These are phyloP conservation scores for Melieria crassipennis DNA, from an alignment of 2,888 invertebrate species.

Conservation along the genomic window DNA sequence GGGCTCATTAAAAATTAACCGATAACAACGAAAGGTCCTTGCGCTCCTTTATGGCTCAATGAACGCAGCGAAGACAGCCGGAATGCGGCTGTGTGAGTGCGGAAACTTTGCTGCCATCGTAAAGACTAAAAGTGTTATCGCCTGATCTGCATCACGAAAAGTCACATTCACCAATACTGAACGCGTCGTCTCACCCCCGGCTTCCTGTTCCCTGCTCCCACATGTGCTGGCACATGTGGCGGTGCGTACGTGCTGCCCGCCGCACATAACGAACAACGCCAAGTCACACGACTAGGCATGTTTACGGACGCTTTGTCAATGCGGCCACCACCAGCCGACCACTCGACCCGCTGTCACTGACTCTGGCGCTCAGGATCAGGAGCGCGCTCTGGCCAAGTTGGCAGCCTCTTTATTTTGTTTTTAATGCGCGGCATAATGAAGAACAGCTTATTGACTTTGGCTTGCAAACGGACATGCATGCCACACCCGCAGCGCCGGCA, in stretches of 20 bases:
- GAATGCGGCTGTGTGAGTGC: too few species aligned
- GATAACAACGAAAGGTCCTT: neutral
- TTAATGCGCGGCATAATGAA: conserved; percentile 12
- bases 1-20: neutral
- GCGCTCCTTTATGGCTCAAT: too few species aligned
- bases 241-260: conserved; percentile 8
- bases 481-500: neutral
- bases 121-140: too few species aligned
- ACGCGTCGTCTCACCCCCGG: too few species aligned
- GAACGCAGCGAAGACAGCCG: too few species aligned
- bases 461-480: conserved; percentile 12
- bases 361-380: neutral
- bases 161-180: too few species aligned
- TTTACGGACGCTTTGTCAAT: conserved; percentile 27
- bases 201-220: neutral
- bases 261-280: conserved; percentile 26
- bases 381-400: neutral
- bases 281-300: conserved; percentile 31
- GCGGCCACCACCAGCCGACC: neutral
- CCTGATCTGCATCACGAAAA: too few species aligned
- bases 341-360: neutral
- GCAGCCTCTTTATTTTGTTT: conserved; percentile 14
- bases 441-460: conserved; percentile 26
- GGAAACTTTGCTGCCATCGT: too few species aligned
- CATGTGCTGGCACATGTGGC: neutral